phyloP scores from a whole-genome alignment of 2,888 invertebrate genomes.

The Apodemia zela region DNA sequence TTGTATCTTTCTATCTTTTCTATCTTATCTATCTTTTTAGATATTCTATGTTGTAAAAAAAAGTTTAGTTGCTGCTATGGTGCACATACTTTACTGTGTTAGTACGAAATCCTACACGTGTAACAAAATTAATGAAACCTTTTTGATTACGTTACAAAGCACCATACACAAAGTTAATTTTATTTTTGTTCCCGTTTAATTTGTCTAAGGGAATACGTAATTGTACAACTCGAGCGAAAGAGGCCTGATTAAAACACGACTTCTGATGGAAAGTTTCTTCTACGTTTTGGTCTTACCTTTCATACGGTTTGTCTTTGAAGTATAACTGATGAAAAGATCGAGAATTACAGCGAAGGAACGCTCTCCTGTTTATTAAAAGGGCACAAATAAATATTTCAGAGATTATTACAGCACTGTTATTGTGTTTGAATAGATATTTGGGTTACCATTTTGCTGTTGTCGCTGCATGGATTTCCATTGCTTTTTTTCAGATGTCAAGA shows the following conservation, averaged over 20 bases:
- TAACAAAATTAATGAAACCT: not conserved
- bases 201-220: slow-evolving; percentile 6
- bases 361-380: slow-evolving; percentile 1
- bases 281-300: not conserved
- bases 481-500: not conserved
- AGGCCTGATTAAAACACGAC: slow-evolving; percentile 6
- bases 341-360: not conserved
- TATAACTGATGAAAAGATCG: slow-evolving; percentile 7
- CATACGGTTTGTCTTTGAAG: slow-evolving; percentile 16
- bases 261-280: slow-evolving; percentile 13
- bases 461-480: not conserved
- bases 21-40: too few species aligned
- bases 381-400: not conserved
- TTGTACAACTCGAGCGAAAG: not conserved
- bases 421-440: not conserved
- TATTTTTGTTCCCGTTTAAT: slow-evolving; percentile 2
- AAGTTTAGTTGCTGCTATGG: too few species aligned
- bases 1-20: too few species aligned
- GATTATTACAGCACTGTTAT: not conserved
- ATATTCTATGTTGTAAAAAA: too few species aligned
- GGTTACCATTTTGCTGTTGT: not conserved
- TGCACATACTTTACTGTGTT: too few species aligned
- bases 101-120: not conserved
- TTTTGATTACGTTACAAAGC: not conserved
- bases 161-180: not conserved